Evolutionary conservation across 2,888 invertebrate genomes (phyloP).

Genomic region (Caradrina clavipalpis): DNA sequence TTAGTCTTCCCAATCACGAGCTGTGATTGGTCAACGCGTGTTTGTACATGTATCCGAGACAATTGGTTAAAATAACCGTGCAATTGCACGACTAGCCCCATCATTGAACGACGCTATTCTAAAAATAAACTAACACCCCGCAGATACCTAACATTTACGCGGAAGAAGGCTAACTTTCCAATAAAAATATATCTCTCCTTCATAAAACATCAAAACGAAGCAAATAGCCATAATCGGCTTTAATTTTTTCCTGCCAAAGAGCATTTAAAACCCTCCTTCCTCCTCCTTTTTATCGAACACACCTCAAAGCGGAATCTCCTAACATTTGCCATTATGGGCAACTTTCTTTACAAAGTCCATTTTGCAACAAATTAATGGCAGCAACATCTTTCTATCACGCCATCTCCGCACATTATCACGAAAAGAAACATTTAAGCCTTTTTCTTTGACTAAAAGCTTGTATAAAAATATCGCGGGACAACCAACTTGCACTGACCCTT

Average conservation of each 20-base stretch:
- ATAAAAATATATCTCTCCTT: neutral
- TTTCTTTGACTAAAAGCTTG: slow-evolving; percentile 73
- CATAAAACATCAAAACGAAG: neutral
- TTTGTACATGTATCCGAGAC: too few relatives aligned
- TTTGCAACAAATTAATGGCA: slow-evolving; percentile 62
- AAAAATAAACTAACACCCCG: too few relatives aligned
- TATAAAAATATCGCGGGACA: slow-evolving; percentile 67
- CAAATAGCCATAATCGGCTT: slow-evolving; percentile 14
- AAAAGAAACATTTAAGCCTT: slow-evolving; percentile 72
- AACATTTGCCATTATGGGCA: slow-evolving; percentile 20
- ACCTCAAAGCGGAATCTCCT: slow-evolving; percentile 7
- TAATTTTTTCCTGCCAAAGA: slow-evolving; percentile 2
- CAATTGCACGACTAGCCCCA: too few relatives aligned
- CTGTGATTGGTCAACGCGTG: too few relatives aligned
- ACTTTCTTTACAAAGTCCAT: slow-evolving; percentile 55
- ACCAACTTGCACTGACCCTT: slow-evolving; percentile 52
- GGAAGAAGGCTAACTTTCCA: too few relatives aligned
- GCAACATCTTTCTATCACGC: slow-evolving; percentile 53
- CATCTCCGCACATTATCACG: slow-evolving; percentile 66
- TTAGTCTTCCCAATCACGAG: too few relatives aligned
- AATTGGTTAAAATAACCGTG: too few relatives aligned
- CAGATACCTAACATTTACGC: too few relatives aligned
- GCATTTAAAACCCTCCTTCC: slow-evolving; percentile 15
- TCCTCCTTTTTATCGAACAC: slow-evolving; percentile 11
- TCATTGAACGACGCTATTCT: too few relatives aligned